Percentiles rank a stretch among this genome's conserved stretches.
These are phyloP conservation scores for Amblyopsis hoosieri DNA, from an alignment of 2,797 vertebrate species.

Conservation along the genomic window DNA sequence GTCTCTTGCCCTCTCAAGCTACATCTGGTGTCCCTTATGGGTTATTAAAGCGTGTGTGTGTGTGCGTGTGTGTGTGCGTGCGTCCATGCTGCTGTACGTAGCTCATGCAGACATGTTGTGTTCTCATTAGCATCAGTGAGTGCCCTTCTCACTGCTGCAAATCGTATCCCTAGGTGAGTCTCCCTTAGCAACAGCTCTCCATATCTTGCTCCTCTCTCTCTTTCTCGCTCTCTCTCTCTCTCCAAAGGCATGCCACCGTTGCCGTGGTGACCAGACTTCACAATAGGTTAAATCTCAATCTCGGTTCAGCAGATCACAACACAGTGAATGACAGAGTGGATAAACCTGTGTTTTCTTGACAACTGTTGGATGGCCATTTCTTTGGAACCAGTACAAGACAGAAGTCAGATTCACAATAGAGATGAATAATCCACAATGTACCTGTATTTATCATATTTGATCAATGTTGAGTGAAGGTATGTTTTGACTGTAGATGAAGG, in stretches of 20 bases:
- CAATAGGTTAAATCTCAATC: slow-evolving; percentile 10
- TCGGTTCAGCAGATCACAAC: slow-evolving; percentile 15
- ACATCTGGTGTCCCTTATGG: slow-evolving; percentile 6
- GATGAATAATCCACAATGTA: slow-evolving; percentile 23
- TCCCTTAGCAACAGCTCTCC: slow-evolving; percentile 4
- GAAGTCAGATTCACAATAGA: not conserved
- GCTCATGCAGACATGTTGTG: slow-evolving; percentile 2
- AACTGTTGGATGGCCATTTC: not conserved
- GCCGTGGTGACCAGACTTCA: slow-evolving; percentile 40
- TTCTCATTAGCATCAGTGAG: not conserved
- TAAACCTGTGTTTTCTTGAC: not conserved
- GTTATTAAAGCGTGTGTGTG: not conserved
- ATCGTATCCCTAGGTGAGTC: slow-evolving; percentile 2
- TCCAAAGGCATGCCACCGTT: slow-evolving; percentile 33
- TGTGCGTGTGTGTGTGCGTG: not conserved
- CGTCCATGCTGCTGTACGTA: too few species aligned
- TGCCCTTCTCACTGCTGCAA: not conserved
- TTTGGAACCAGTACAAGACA: not conserved
- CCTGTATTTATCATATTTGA: not conserved
- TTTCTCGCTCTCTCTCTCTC: slow-evolving; percentile 18
- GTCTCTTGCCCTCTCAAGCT: slow-evolving; percentile 10
- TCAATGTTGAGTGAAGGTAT: slow-evolving; percentile 29
- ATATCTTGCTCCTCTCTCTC: slow-evolving; percentile 6
- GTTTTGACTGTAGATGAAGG: slow-evolving; percentile 56
- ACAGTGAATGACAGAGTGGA: slow-evolving; percentile 1